A percentile compares a stretch with the other conserved stretches of the same genome.
phyloP scores from a whole-genome alignment of 1,140 invertebrate species.

The Drosophila burlai region DNA sequence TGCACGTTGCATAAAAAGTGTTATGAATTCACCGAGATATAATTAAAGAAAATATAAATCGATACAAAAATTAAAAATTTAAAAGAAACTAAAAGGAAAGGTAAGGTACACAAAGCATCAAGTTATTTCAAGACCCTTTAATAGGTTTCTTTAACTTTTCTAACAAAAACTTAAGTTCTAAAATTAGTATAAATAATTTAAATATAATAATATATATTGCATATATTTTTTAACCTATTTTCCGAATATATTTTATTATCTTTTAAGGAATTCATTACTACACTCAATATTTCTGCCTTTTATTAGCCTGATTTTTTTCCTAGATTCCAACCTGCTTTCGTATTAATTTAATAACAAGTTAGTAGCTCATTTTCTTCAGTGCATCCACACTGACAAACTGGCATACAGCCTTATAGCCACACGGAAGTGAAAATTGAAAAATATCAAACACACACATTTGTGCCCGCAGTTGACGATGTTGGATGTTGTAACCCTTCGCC shows the following conservation, averaged over 20 bases:
- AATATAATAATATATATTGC: too few relatives aligned
- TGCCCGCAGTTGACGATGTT: slow-evolving; percentile 41
- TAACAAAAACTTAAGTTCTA: too few relatives aligned
- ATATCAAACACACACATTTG: slow-evolving; percentile 81
- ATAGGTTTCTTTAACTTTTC: too few relatives aligned
- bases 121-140: too few relatives aligned
- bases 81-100: fast-evolving
- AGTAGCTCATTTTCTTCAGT: background rate
- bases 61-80: background rate
- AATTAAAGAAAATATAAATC: background rate
- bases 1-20: slow-evolving; percentile 1
- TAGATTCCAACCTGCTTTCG: fast-evolving
- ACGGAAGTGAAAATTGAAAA: slow-evolving; percentile 83
- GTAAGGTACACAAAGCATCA: too few relatives aligned
- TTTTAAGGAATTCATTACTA: background rate
- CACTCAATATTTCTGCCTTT: background rate
- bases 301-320: background rate
- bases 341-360: background rate
- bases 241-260: too few relatives aligned
- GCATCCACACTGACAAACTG: slow-evolving; percentile 23
- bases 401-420: slow-evolving; percentile 36
- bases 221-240: too few relatives aligned
- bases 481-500: slow-evolving; percentile 1
- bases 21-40: background rate
- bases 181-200: too few relatives aligned